Base-by-base conservation (phyloP, 2,113 vertebrate species). In the Uria lomvia region DNA sequence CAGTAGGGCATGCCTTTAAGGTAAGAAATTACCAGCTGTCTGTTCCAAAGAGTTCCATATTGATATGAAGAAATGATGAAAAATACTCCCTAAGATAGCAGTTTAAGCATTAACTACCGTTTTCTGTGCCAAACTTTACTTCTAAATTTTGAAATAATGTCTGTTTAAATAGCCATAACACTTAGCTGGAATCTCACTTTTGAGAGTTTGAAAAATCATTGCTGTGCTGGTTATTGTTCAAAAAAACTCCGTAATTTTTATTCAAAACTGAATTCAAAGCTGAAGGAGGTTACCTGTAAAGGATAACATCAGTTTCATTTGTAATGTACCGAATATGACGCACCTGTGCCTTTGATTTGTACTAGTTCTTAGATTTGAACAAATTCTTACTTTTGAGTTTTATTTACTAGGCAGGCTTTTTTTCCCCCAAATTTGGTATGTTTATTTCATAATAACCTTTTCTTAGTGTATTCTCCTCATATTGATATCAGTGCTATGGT, bases 61-160 rank as follows among this genome's bases (percentile, higher is more conserved):
- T 65, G 16, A 56, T 81, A 42, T 1, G 8, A 79, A 92, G 63
- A 95, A 95, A 75, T 56, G 5, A 78, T 66, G 9, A 84, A 68
- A 92, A 91, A 58, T 45, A 5, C 5, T 13, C 27, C 19, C 29
- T 63, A 42, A 49, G 30, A 23, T 38, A 63, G 26, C 27, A 70
- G 42, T 42, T 97, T 40, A 84, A 79, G 70, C 47, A 91, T 62
- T 86, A 93, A 75, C 55, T 43, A 19, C 22, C 27, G 70, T 83
- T 89, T 94, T 90, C 50, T 74, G n/a, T 92, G 59, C 22, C 50
- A 90, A 83, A 82, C 26, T 58, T 67, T 66, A 20, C 20, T 59
- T 92, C 77, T 90, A 47, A 81, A 72, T 36, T 95, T 96, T 93
- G 82, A 88, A 65, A 38, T 55, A 59, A 85, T n/a, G 4, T 58